Conservation (phyloP, 1,140 invertebrate species). For the Amyelois transitella region DNA sequence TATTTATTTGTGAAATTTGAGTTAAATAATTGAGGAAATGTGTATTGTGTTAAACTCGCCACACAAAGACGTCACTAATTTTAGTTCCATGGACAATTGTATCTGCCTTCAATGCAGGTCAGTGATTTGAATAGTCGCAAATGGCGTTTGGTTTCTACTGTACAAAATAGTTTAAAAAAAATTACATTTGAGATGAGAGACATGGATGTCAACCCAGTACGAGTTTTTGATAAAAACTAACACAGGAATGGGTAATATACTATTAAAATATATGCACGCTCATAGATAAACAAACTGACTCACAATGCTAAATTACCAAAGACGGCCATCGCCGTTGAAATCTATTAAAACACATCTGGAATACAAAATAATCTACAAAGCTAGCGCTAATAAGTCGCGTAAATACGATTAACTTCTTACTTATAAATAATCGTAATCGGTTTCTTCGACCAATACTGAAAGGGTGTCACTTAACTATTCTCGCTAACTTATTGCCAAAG, state of each 20-base stretch:
- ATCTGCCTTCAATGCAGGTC: too few species aligned
- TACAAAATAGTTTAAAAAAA: neutral
- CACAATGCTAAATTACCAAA: neutral
- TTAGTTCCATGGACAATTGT: too few species aligned
- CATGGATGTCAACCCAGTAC: neutral
- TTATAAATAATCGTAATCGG: slow-evolving; percentile 55
- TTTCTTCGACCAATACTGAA: slow-evolving; percentile 65
- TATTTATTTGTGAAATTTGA: too few species aligned
- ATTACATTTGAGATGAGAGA: neutral
- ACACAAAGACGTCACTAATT: too few species aligned
- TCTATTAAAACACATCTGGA: slow-evolving; percentile 15
- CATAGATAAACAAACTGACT: neutral
- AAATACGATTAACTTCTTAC: slow-evolving; percentile 60
- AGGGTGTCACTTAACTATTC: slow-evolving; percentile 61
- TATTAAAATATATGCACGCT: neutral
- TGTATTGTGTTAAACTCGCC: too few species aligned
- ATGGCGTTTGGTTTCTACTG: neutral
- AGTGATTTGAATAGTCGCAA: neutral
- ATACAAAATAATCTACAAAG: slow-evolving; percentile 54
- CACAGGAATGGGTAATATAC: neutral
- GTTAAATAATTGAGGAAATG: too few species aligned
- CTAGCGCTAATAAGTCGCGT: slow-evolving; percentile 62
- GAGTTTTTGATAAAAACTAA: neutral
- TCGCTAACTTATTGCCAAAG: slow-evolving; percentile 64
- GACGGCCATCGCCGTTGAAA: neutral